These are phyloP conservation scores for Ptilonorhynchus violaceus DNA, from an alignment of 2,113 vertebrate genomes.

Conservation along the genomic window DNA sequence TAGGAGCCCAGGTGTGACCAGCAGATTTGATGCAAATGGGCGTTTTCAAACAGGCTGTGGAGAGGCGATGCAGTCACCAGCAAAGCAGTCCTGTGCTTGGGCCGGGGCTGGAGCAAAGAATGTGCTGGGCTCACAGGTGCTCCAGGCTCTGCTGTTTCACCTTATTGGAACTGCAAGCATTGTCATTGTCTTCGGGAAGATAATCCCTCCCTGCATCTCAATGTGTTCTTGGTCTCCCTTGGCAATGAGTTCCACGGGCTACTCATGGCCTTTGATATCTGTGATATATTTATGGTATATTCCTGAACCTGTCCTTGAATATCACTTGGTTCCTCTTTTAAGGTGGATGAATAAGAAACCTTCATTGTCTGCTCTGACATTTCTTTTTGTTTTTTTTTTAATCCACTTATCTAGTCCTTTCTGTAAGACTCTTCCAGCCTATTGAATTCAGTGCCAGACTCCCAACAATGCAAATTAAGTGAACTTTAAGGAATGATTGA, in stretches of 20 bases:
- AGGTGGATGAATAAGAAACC: neutral
- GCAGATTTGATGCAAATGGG: neutral
- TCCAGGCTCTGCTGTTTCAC: neutral
- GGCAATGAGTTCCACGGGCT: neutral
- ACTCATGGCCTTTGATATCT: neutral
- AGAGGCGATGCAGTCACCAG: neutral
- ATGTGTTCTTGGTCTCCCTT: neutral
- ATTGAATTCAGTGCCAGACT: neutral
- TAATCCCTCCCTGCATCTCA: neutral
- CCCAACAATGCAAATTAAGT: neutral
- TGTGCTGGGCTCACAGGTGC: neutral
- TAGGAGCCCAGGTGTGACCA: neutral
- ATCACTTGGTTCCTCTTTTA: neutral
- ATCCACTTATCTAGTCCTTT: neutral
- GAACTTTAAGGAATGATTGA: neutral
- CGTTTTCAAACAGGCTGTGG: neutral
- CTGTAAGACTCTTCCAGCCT: neutral
- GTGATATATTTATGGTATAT: neutral
- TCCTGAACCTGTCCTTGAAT: neutral
- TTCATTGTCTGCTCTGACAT: neutral
- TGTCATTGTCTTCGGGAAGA: neutral
- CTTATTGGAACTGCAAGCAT: fast-evolving
- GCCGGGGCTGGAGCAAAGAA: neutral
- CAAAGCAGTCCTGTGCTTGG: neutral
- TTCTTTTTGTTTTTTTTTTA: neutral